A percentile compares a stretch with the other conserved stretches of the same genome.
phyloP scores from a whole-genome alignment of 2,888 invertebrate genomes.

The Euclidia mi region DNA sequence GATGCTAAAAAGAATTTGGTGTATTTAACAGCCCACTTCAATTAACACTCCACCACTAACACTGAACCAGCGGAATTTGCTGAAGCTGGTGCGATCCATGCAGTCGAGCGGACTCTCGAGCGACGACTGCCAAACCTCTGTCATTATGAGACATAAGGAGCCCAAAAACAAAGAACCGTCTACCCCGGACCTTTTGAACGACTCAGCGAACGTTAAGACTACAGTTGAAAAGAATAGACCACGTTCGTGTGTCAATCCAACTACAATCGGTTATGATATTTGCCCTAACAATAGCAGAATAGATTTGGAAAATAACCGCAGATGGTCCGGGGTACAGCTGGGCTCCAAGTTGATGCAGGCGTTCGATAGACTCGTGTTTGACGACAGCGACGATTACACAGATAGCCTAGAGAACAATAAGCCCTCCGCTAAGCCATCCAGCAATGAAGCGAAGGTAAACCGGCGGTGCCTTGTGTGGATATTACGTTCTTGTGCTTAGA shows the following conservation, averaged over 20 bases:
- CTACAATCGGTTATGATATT: constrained; percentile 83
- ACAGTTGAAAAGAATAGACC: constrained; percentile 91
- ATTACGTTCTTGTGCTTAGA: constrained; percentile 61
- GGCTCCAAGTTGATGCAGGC: constrained; percentile 93
- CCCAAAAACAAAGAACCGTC: constrained; percentile 86
- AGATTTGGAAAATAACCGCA: constrained; percentile 88
- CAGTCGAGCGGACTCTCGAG: constrained; percentile 89
- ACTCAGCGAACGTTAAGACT: constrained; percentile 88
- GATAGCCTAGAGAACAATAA: constrained; percentile 93
- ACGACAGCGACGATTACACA: constrained; percentile 93
- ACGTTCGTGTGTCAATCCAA: constrained; percentile 92
- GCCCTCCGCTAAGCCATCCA: constrained; percentile 84
- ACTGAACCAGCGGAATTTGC: constrained; percentile 90
- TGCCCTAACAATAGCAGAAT: constrained; percentile 86
- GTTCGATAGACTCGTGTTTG: constrained; percentile 92
- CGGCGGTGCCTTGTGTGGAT: constrained; percentile 70
- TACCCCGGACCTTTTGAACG: constrained; percentile 90
- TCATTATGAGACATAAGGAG: constrained; percentile 87
- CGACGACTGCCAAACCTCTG: constrained; percentile 88
- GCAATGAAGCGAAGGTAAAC: constrained; percentile 86
- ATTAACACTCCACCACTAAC: constrained; percentile 89
- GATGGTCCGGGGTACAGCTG: constrained; percentile 93
- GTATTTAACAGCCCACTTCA: constrained; percentile 89
- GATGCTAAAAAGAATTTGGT: constrained; percentile 83
- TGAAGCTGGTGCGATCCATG: constrained; percentile 90